phyloP scores from a whole-genome alignment of 2,888 invertebrate species.

The Boloria selene region DNA sequence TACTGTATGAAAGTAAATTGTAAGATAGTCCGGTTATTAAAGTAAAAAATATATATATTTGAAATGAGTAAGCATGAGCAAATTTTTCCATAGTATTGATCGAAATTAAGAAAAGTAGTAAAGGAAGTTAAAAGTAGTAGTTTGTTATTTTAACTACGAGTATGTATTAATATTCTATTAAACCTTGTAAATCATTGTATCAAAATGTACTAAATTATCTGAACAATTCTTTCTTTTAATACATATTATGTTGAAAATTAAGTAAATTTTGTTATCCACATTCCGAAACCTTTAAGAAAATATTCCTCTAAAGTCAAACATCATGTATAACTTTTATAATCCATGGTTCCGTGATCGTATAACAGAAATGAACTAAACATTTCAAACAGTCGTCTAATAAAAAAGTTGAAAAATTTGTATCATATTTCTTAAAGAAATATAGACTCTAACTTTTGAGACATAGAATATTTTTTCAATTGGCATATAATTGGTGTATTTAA shows the following conservation, averaged over 20 bases:
- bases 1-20: too few relatives aligned
- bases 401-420: background rate
- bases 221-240: background rate
- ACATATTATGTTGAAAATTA: conserved; percentile 1
- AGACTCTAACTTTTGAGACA: background rate
- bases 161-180: too few relatives aligned
- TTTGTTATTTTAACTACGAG: too few relatives aligned
- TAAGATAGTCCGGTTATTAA: too few relatives aligned
- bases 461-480: conserved; percentile 5
- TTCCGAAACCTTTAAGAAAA: background rate
- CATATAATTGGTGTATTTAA: background rate
- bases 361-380: conserved; percentile 14
- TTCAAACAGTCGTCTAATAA: conserved; percentile 10
- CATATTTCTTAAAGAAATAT: background rate
- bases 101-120: too few relatives aligned
- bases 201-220: background rate
- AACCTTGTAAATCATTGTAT: too few relatives aligned
- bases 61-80: too few relatives aligned
- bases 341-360: conserved; percentile 2
- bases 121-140: too few relatives aligned
- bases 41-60: too few relatives aligned
- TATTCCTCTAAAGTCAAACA: conserved; percentile 7
- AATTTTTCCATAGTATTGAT: too few relatives aligned
- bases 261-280: background rate
- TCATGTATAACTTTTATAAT: conserved; percentile 13